phyloP scores from a whole-genome alignment of 2,797 vertebrate species.

The Pantherophis vulpinus region DNA sequence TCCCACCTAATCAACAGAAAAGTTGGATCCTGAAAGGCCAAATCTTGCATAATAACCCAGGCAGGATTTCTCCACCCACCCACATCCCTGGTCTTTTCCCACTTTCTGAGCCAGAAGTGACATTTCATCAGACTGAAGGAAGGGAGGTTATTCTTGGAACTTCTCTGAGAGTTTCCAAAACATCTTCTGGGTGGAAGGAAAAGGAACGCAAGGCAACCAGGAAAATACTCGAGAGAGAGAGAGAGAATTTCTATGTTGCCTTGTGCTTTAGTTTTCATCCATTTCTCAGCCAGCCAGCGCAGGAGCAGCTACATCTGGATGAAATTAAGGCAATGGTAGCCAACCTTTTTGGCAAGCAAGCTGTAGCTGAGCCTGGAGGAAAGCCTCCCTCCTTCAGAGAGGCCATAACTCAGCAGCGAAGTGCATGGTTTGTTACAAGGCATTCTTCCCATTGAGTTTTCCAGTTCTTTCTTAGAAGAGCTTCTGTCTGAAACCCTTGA shows the following conservation, averaged over 20 bases:
- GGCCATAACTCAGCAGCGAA: not conserved
- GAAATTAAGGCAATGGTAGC: not conserved
- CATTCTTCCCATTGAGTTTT: not conserved
- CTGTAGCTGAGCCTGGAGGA: not conserved
- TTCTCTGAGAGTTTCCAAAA: not conserved
- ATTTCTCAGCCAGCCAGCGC: not conserved
- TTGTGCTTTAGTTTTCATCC: not conserved
- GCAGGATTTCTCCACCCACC: not conserved
- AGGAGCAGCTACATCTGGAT: not conserved
- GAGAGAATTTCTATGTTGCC: not conserved
- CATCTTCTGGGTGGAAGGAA: not conserved
- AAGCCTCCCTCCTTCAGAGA: not conserved
- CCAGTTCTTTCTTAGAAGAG: not conserved
- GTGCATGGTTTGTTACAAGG: not conserved
- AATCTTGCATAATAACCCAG: not conserved
- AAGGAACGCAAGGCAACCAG: not conserved
- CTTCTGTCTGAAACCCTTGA: not conserved
- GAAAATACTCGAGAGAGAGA: not conserved
- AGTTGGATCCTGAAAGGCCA: not conserved
- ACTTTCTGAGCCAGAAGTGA: not conserved
- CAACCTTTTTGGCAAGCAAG: not conserved
- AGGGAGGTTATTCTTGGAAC: not conserved
- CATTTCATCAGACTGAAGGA: not conserved
- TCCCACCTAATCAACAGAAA: not conserved
- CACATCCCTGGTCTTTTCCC: not conserved